Evolutionary conservation across 1,140 invertebrate genomes (phyloP).

Genomic region (Zaprionus kolodkinae): DNA sequence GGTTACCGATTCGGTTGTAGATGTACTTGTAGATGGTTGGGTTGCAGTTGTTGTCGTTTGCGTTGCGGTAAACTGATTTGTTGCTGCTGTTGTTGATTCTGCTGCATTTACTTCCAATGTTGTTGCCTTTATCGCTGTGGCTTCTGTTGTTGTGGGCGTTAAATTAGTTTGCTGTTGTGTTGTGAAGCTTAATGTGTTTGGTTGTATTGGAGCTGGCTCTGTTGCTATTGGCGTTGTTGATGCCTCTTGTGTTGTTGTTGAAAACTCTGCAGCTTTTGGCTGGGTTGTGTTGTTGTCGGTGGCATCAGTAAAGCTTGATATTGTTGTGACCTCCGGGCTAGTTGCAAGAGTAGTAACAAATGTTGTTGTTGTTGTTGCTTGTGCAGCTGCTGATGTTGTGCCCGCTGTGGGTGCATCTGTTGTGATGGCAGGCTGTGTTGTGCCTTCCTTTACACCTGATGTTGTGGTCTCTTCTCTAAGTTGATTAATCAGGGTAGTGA

Average conservation of each 20-base stretch:
- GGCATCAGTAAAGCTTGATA: not conserved
- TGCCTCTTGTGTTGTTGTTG: conserved; percentile 1
- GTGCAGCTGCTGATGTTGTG: conserved; percentile 19
- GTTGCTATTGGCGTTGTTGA: conserved; percentile 16
- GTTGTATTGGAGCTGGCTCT: not conserved
- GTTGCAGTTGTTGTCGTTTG: conserved; percentile 19
- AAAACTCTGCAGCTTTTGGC: not conserved
- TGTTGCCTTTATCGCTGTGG: conserved; percentile 5
- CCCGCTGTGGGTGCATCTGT: conserved; percentile 29
- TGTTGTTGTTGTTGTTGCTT: conserved; percentile 12
- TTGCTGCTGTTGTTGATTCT: conserved; percentile 16
- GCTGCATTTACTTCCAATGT: not conserved
- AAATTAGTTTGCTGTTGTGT: conserved; percentile 3
- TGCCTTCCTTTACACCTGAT: conserved; percentile 7
- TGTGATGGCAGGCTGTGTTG: conserved; percentile 5
- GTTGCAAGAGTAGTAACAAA: conserved; percentile 7
- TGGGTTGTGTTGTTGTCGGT: not conserved
- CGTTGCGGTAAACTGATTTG: not conserved
- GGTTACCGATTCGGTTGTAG: conserved; percentile 12
- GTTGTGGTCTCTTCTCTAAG: conserved; percentile 49
- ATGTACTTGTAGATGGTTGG: not conserved
- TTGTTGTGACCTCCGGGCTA: conserved; percentile 10
- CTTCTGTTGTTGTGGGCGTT: conserved; percentile 6
- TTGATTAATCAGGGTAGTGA: conserved; percentile 56
- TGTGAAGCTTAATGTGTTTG: not conserved